Conservation (phyloP, 2,888 invertebrate species). For the Pterostichus niger region DNA sequence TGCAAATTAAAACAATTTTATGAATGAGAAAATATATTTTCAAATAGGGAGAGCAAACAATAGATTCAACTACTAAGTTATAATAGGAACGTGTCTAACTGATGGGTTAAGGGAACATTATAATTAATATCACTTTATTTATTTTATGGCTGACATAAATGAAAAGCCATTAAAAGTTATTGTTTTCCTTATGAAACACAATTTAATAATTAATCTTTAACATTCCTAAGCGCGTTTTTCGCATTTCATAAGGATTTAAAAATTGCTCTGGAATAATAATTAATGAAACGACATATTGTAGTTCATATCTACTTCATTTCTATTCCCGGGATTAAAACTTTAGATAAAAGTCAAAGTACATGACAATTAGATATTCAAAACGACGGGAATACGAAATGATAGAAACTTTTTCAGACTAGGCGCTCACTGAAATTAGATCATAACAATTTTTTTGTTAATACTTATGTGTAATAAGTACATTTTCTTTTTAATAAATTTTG, state of each 20-base stretch:
- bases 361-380: conserved; percentile 50
- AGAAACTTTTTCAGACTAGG: conserved; percentile 22
- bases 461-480: background rate
- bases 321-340: conserved; percentile 49
- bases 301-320: conserved; percentile 55
- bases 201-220: conserved; percentile 56
- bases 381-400: conserved; percentile 43
- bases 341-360: conserved; percentile 38
- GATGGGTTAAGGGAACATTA: conserved; percentile 52
- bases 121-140: conserved; percentile 65
- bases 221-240: conserved; percentile 61
- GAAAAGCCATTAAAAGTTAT: conserved; percentile 57
- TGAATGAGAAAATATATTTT: conserved; percentile 49
- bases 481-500: conserved; percentile 16
- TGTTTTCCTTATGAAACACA: conserved; percentile 61
- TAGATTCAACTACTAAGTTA: background rate
- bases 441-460: conserved; percentile 6
- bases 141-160: conserved; percentile 62
- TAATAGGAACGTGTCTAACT: conserved; percentile 55
- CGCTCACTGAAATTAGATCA: conserved; percentile 18
- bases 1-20: conserved; percentile 29
- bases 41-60: conserved; percentile 13
- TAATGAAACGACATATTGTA: conserved; percentile 46
- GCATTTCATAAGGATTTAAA: conserved; percentile 58
- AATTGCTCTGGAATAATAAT: conserved; percentile 51